Evolutionary conservation across 2,888 invertebrate genomes (phyloP).

Genomic region (Standfussiana lucernea): DNA sequence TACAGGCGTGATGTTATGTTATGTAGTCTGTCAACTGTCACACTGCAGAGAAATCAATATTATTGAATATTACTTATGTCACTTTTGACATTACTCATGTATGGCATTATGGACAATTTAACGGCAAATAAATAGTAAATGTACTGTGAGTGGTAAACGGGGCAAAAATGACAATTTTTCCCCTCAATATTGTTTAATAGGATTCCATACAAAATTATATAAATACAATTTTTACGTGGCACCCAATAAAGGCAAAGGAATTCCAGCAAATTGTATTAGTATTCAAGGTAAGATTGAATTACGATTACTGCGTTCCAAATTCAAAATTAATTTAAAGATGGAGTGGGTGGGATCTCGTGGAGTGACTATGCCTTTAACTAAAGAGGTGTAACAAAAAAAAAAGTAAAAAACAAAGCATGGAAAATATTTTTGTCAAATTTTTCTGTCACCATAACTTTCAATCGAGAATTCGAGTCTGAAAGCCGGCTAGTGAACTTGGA

Average conservation of each 20-base stretch:
- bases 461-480: background rate
- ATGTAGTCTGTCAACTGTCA: too few relatives aligned
- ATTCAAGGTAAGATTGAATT: background rate
- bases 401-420: background rate
- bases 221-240: background rate
- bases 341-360: background rate
- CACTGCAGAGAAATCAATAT: too few relatives aligned
- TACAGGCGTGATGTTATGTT: too few relatives aligned
- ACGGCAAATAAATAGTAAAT: too few relatives aligned
- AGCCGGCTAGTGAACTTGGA: constrained; percentile 14
- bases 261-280: background rate
- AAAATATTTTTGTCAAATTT: background rate
- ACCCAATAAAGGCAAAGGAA: background rate
- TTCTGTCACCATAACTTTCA: background rate
- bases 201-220: constrained; percentile 5
- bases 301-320: constrained; percentile 1
- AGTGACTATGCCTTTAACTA: background rate
- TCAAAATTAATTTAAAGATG: constrained; percentile 5
- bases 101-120: too few relatives aligned
- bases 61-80: too few relatives aligned
- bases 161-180: too few relatives aligned
- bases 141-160: too few relatives aligned
- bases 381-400: background rate
- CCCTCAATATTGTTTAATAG: background rate
- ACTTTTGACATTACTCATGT: too few relatives aligned